These are phyloP conservation scores for Corythaixoides concolor DNA, from an alignment of 2,113 vertebrate genomes.

Conservation along the genomic window DNA sequence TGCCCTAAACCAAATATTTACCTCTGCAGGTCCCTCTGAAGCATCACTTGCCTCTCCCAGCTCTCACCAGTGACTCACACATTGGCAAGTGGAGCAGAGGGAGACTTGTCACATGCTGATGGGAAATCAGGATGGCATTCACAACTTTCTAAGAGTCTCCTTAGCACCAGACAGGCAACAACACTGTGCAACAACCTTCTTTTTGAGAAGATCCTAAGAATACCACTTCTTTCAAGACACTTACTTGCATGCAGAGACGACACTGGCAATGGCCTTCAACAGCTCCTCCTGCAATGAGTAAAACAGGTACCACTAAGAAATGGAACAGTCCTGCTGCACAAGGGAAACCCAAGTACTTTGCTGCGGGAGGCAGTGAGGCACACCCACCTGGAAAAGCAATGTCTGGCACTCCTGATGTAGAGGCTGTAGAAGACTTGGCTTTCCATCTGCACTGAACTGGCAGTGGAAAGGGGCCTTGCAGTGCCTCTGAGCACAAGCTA, in stretches of 20 bases:
- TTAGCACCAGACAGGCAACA: neutral
- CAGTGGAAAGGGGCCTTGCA: neutral
- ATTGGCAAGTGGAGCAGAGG: fast-evolving
- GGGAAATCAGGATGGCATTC: neutral
- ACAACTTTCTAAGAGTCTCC: neutral
- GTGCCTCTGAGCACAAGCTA: neutral
- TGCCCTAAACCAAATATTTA: neutral
- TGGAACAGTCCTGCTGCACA: fast-evolving
- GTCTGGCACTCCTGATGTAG: neutral
- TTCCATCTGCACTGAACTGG: neutral
- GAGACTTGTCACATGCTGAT: neutral
- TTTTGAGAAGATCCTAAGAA: neutral
- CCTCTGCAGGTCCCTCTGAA: neutral
- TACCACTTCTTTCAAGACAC: neutral
- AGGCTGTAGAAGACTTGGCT: neutral
- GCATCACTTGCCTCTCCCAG: neutral
- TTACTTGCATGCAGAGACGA: slow-evolving; percentile 89
- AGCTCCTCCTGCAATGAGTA: slow-evolving; percentile 86
- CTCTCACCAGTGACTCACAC: neutral
- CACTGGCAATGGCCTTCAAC: slow-evolving; percentile 90
- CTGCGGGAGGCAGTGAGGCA: neutral
- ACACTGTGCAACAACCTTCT: neutral
- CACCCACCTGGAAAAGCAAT: neutral
- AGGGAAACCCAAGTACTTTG: neutral
- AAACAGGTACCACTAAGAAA: neutral